Evolutionary conservation across 2,797 vertebrate species (phyloP).

Genomic region (Lindbergichthys nudifrons): DNA sequence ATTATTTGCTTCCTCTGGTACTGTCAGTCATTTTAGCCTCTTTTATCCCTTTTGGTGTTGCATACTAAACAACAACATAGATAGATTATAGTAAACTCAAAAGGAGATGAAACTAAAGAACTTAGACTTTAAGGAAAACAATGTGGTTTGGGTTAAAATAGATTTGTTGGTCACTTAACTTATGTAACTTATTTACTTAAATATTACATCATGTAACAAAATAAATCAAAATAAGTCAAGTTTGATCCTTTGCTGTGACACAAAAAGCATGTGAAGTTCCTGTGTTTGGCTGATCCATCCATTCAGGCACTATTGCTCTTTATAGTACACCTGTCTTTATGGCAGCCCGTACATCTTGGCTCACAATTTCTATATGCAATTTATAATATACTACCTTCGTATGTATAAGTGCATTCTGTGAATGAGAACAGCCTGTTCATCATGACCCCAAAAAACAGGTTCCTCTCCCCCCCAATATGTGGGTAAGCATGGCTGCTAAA

Average conservation of each 20-base stretch:
- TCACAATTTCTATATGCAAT: too few relatives aligned
- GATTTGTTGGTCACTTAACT: too few relatives aligned
- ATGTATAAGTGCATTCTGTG: not conserved
- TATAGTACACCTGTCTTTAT: too few relatives aligned
- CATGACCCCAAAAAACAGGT: slow-evolving; percentile 43
- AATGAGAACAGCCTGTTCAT: not conserved
- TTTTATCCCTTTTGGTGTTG: slow-evolving; percentile 22
- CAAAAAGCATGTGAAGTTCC: too few relatives aligned
- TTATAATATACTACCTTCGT: not conserved
- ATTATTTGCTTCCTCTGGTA: slow-evolving; percentile 1
- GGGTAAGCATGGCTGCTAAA: slow-evolving; percentile 43
- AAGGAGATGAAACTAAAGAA: slow-evolving; percentile 16
- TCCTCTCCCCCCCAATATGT: slow-evolving; percentile 29
- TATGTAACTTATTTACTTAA: too few relatives aligned
- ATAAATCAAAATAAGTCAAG: too few relatives aligned
- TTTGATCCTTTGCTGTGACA: too few relatives aligned
- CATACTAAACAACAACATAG: slow-evolving; percentile 16
- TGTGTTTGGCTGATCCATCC: too few relatives aligned
- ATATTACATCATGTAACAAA: too few relatives aligned
- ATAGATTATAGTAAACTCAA: slow-evolving; percentile 20
- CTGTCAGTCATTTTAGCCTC: slow-evolving; percentile 24
- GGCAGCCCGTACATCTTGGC: too few relatives aligned
- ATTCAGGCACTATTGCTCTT: too few relatives aligned
- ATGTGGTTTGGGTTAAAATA: too few relatives aligned
- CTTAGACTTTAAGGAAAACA: not conserved